These are phyloP conservation scores for Himalopsyche japonica DNA, from an alignment of 2,888 invertebrate species.

Conservation along the genomic window DNA sequence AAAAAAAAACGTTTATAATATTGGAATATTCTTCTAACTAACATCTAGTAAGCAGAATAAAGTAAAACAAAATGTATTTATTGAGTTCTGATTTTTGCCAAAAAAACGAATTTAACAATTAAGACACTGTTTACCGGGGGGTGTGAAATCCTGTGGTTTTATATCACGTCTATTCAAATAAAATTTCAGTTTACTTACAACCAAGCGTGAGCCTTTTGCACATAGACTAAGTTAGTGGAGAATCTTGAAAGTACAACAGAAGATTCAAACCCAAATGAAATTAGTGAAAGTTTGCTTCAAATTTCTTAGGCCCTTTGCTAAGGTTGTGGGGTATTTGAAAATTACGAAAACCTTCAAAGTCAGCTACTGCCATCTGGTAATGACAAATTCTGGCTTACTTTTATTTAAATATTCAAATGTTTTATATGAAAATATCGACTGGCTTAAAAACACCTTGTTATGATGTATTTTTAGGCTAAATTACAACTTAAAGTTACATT, in stretches of 20 bases:
- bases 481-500: too few species aligned
- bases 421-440: too few species aligned
- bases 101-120: neutral
- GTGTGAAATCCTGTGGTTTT: neutral
- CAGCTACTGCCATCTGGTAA: neutral
- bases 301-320: constrained; percentile 8
- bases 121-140: neutral
- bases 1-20: too few species aligned
- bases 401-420: too few species aligned
- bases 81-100: too few species aligned
- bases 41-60: too few species aligned
- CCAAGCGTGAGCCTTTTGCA: neutral
- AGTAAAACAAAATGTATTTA: too few species aligned
- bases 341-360: neutral
- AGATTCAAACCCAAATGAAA: constrained; percentile 40
- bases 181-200: constrained; percentile 11
- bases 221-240: constrained; percentile 19
- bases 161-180: neutral
- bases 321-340: neutral
- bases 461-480: too few species aligned
- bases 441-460: too few species aligned
- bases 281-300: constrained; percentile 38
- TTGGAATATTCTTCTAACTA: too few species aligned
- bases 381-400: neutral
- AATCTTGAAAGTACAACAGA: constrained; percentile 40